Base-by-base conservation (phyloP, 2,888 invertebrate genomes). In the Metallyticus violacea region DNA sequence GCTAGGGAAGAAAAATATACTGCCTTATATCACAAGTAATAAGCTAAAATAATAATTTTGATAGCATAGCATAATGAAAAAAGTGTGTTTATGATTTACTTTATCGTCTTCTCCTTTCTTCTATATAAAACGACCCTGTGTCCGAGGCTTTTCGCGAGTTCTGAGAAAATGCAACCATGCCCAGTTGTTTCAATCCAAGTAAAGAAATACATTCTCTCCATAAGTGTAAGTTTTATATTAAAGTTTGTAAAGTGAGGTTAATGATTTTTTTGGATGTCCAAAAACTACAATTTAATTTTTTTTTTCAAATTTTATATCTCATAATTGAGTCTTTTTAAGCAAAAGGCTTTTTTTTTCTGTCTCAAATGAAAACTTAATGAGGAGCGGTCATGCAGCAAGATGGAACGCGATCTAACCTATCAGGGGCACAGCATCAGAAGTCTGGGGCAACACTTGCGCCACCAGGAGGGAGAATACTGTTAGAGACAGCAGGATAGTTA, bases 391-490 rank as follows among this genome's bases (percentile, higher is more conserved):
- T 62, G 81, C 30, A 81, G 81, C 81, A 81, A 30, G 25, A 77
- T 83, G 83, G 83, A 83, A 83, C 83, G 77, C 83, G 88, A 79
- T 88, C 90, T 89, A 91, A 98, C 99, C 99, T 97, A 99, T 97
- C 93, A 99, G 96, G 92, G 99, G 99, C 93, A 99, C 97, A 92
- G 99, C 99, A 94, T 99, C 99, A 93, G 99, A 99, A 93, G 99
- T 99, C 95, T 97, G 97, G 93, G 99, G 99, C 95, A 99, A 97
- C 93, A 98, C 97, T 95, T 99, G 98, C 93, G 98, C 98, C 94
- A 99, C 98, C 96, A 99, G 97, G 94, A 99, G 96, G 93, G 99
- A 97, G 95, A 99, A 99, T 94, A 99, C 99, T 93, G 98, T 99
- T 95, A 99, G 97, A 92, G 99, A 99, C 94, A 99, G 97, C 93